A percentile compares a stretch with the other conserved stretches of the same genome.
Evolutionary conservation across 2,888 invertebrate species (phyloP).

Genomic region (Rutpela maculata): DNA sequence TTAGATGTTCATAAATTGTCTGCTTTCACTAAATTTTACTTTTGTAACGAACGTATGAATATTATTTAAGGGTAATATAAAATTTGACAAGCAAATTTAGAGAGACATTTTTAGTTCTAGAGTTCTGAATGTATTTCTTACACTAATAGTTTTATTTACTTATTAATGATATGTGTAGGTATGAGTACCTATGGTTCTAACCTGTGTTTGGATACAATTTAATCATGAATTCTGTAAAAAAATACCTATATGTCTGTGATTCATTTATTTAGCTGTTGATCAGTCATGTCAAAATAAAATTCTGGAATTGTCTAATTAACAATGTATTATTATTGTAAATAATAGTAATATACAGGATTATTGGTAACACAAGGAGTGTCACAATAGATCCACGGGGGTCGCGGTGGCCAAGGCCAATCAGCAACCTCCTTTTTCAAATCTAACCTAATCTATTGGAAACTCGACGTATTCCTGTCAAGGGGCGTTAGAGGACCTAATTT

Average conservation of each 20-base stretch:
- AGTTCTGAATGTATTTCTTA: not conserved
- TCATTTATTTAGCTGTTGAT: not conserved
- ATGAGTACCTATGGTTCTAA: too few species aligned
- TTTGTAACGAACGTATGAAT: not conserved
- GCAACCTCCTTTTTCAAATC: too few species aligned
- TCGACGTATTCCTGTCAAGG: too few species aligned
- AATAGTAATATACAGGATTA: not conserved
- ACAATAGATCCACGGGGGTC: too few species aligned
- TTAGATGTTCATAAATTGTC: not conserved
- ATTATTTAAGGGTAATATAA: not conserved
- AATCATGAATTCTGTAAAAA: constrained; percentile 4
- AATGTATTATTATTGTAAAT: not conserved
- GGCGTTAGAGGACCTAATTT: too few species aligned
- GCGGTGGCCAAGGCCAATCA: too few species aligned
- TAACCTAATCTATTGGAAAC: too few species aligned
- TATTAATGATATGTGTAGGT: too few species aligned
- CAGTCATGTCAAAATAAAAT: not conserved
- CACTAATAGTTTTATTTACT: too few species aligned
- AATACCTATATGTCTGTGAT: not conserved
- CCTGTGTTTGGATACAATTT: not conserved
- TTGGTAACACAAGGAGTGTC: too few species aligned
- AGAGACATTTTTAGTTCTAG: not conserved
- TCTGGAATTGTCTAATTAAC: not conserved
- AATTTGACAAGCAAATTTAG: not conserved
- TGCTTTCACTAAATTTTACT: not conserved